A percentile compares a stretch with the other conserved stretches of the same genome.
Evolutionary conservation across 2,888 invertebrate species (phyloP).

Genomic region (Drosophila greeni): DNA sequence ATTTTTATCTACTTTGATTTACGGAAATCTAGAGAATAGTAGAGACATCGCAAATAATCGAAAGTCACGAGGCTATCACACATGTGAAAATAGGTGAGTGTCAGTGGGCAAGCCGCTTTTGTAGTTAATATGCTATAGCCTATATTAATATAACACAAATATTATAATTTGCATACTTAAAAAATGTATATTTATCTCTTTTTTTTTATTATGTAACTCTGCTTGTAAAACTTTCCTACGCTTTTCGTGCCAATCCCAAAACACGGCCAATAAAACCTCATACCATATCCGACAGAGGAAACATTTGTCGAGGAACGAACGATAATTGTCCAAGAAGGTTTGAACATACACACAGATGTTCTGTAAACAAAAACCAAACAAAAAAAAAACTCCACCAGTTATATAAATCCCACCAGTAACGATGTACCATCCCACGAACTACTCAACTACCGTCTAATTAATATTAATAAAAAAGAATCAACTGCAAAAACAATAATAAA

Average conservation of each 20-base stretch:
- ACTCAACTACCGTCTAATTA: constrained; percentile 62
- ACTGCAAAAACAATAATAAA: constrained; percentile 58
- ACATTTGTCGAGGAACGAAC: constrained; percentile 78
- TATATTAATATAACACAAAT: constrained; percentile 15
- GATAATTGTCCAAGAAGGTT: constrained; percentile 78
- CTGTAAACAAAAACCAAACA: constrained; percentile 54
- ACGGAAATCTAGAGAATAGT: constrained; percentile 75
- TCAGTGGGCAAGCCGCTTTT: background rate
- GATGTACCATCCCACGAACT: constrained; percentile 58
- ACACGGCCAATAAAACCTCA: constrained; percentile 47
- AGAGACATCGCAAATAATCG: constrained; percentile 77
- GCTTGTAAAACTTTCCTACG: constrained; percentile 63
- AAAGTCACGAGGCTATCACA: constrained; percentile 77
- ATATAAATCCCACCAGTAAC: constrained; percentile 52
- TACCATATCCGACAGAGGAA: constrained; percentile 70
- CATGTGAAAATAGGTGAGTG: constrained; percentile 78
- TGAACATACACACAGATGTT: constrained; percentile 76
- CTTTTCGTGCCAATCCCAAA: constrained; percentile 51
- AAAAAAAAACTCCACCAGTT: constrained; percentile 27
- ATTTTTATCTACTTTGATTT: constrained; percentile 51
- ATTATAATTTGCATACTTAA: constrained; percentile 43
- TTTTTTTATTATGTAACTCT: constrained; percentile 58
- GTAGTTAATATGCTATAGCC: background rate
- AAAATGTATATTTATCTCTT: constrained; percentile 53
- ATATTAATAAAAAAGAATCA: constrained; percentile 39